Evolutionary conservation across 2,113 vertebrate species (phyloP).

Genomic region (Alligator sinensis): DNA sequence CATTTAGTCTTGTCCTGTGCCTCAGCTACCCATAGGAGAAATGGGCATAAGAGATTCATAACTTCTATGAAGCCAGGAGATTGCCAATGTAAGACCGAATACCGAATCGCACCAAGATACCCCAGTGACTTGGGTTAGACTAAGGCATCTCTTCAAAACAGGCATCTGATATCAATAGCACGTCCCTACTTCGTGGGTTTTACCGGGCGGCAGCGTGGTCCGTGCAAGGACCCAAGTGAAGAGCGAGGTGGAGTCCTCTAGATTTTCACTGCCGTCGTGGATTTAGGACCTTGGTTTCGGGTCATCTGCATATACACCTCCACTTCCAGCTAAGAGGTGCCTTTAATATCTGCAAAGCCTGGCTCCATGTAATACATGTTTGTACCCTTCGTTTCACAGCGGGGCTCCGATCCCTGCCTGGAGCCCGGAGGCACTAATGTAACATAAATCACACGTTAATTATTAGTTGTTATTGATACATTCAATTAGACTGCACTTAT

Average conservation of each 20-base stretch:
- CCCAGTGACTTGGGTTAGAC: not conserved
- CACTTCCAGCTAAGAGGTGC: not conserved
- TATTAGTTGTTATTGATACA: constrained; percentile 28
- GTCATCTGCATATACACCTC: not conserved
- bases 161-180: not conserved
- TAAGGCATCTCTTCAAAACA: not conserved
- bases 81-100: too few species aligned
- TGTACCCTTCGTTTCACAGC: not conserved
- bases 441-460: not conserved
- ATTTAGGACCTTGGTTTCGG: too few species aligned
- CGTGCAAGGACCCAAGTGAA: rapidly evolving
- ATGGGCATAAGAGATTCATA: not conserved
- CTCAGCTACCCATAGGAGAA: not conserved
- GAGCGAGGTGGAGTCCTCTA: not conserved
- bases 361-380: not conserved
- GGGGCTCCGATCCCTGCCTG: not conserved
- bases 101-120: not conserved
- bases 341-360: not conserved
- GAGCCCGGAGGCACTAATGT: not conserved
- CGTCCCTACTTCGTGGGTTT: not conserved
- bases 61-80: not conserved
- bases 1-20: not conserved
- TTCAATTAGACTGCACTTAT: constrained; percentile 9
- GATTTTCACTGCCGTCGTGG: not conserved
- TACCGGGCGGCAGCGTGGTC: not conserved